Evolutionary conservation across 2,113 vertebrate genomes (phyloP), one percentile per base, ranked within the genome.

Genomic region (Tringa solitaria): DNA sequence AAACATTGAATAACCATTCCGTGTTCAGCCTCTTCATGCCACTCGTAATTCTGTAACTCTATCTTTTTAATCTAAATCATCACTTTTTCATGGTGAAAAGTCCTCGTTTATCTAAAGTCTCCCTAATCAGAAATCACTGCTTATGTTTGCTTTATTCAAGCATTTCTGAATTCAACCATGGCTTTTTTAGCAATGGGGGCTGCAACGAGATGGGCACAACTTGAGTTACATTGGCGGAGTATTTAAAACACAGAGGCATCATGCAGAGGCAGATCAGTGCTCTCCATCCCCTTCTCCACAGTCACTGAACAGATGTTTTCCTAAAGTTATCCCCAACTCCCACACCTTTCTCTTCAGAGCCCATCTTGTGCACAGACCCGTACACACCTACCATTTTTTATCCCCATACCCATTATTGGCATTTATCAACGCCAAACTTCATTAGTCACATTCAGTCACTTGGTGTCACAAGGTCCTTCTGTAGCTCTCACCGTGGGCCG

Each of bases 21-120:
- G 3, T 2, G 2, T 91, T 89, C 60, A 67, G 65, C 37, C 70
- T 87, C 91, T 84, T 43, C 61, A 50, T 68, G 26, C 46, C 39
- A 46, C 39, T 96, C 67, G 63, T 61, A 68, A 17, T 53, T 91
- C 59, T 86, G 83, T 64, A 92, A 86, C 53, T 72, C 63, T 73
- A 21, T 39, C 57, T 92, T 80, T 72, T 83, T 39, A 76, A 86
- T 51, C 65, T 48, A 73, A 74, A 80, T 60, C 30, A 33, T 39
- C n/a, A 8, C 18, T 84, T 80, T 90, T 80, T 30, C 53, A 65
- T 45, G 45, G 50, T 84, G 45, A 64, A 76, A 79, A 86, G 43
- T 46, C 43, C 43, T 51, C 7, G 24, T 72, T 85, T 68, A 33
- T 56, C 14, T 64, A 37, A 79, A 64, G 48, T 64, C 15, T 76